Percentiles rank a stretch among this genome's conserved stretches.
phyloP scores from a whole-genome alignment of 2,113 vertebrate species.

The Ciconia stormi region DNA sequence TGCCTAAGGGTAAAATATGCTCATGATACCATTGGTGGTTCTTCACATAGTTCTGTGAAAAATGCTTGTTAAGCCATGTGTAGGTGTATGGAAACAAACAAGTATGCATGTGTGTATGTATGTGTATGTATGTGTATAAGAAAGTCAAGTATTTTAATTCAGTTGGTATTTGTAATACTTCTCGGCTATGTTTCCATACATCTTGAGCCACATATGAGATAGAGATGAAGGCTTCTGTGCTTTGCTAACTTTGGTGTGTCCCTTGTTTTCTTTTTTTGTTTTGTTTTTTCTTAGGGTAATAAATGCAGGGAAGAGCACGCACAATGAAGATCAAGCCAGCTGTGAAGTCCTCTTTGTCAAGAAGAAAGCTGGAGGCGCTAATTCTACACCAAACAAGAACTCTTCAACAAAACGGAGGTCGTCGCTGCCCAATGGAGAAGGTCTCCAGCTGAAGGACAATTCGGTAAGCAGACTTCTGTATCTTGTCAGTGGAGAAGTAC shows the following conservation, averaged over 20 bases:
- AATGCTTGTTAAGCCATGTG: background rate
- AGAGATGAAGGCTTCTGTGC: background rate
- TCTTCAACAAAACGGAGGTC: constrained; percentile 84
- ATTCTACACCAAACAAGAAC: constrained; percentile 82
- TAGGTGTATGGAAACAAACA: background rate
- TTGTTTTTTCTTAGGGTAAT: constrained; percentile 82
- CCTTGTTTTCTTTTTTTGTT: background rate
- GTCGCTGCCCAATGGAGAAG: constrained; percentile 91
- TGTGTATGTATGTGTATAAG: background rate
- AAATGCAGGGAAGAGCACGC: constrained; percentile 94
- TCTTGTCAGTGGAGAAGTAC: background rate
- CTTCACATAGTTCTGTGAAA: background rate
- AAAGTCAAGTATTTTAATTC: background rate
- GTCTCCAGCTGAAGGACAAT: constrained; percentile 81
- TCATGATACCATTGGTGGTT: background rate
- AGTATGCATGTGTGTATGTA: background rate
- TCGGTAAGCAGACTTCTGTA: constrained; percentile 72
- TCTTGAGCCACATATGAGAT: background rate
- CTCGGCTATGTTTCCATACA: background rate
- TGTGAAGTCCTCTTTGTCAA: constrained; percentile 91
- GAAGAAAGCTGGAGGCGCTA: constrained; percentile 77
- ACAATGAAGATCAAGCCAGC: constrained; percentile 98
- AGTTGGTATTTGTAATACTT: background rate
- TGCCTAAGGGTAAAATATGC: background rate
- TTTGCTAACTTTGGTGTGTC: background rate